Evolutionary conservation across 2,888 invertebrate genomes (phyloP), one percentile per base, ranked within the genome.

Genomic region (Hipparchia semele): DNA sequence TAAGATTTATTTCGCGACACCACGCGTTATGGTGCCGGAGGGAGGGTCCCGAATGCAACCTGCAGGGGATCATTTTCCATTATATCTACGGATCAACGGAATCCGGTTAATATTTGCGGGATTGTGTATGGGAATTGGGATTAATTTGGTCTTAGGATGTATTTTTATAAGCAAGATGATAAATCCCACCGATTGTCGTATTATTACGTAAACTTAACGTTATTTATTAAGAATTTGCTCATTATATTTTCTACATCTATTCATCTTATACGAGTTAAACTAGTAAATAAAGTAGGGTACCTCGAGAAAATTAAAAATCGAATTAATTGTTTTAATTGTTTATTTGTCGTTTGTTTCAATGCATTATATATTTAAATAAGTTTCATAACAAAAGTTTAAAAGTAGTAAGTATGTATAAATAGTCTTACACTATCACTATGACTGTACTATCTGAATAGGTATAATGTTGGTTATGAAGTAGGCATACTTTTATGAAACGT

Each of bases 341-440:
- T 92, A 92, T 91, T 92, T 92, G 88, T 92, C 88, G 85, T 92
- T 94, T 91, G 89, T 91, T 92, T 91, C 89, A 90, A 92, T 92
- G 90, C 87, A 88, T 91, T 89, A 90, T 90, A 91, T 91, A 90
- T 89, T 90, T 92, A 91, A 93, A 93, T 92, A 92, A 89, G 90
- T 91, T 91, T 83, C 87, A 91, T 92, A 94, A 93, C 92, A 94
- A 94, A 93, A 92, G 83, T 87, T 87, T 87, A 87, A 88, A 86
- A 89, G 83, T 88, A 89, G 83, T 84, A 78, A 75, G 79, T 83
- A 84, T 89, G 90, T 92, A 92, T 93, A 93, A 91, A 93, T 92
- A 92, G 88, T 82, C 93, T 93, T 92, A 94, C 78, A 83, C 88
- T 93, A 92, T 88, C 84, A 84, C 87, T 88, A 92, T 83, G 85